Conservation (phyloP, 2,113 vertebrate species). For the Malurus alboscapulatus region DNA sequence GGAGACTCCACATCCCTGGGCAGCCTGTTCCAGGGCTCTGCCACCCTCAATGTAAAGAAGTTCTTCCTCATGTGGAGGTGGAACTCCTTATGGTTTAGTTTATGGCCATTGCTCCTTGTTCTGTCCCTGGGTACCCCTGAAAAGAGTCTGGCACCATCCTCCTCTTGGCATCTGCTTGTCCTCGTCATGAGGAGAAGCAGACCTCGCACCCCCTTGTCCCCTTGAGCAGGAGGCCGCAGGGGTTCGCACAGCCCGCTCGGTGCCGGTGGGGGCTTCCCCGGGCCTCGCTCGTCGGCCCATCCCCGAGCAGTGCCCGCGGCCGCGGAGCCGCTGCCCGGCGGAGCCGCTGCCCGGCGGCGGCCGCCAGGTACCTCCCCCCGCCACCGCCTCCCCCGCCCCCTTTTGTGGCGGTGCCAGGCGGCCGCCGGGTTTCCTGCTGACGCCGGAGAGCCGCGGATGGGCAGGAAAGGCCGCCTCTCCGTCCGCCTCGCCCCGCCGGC, state of each 20-base stretch:
- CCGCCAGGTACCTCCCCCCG: constrained; percentile 59
- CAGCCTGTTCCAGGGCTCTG: neutral
- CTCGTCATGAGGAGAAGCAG: no score
- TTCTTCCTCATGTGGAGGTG: neutral
- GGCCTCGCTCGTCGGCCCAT: neutral
- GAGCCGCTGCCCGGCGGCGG: neutral
- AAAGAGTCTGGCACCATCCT: neutral
- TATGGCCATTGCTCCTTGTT: no score
- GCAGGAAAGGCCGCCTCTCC: constrained; percentile 52
- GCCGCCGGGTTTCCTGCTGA: constrained; percentile 78
- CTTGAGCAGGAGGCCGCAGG: neutral
- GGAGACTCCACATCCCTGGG: neutral
- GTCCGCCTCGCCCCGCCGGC: neutral
- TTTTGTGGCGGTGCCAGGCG: constrained; percentile 70
- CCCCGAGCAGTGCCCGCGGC: neutral
- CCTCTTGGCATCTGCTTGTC: neutral
- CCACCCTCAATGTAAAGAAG: neutral
- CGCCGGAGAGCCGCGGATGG: constrained; percentile 65
- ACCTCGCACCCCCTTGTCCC: no score
- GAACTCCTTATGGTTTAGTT: neutral
- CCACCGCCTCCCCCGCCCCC: constrained; percentile 55
- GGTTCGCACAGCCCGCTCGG: neutral
- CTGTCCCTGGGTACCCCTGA: neutral
- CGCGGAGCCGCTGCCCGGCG: neutral
- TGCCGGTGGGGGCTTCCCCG: neutral